These are phyloP conservation scores for Lethocerus indicus DNA, from an alignment of 1,140 invertebrate genomes.

Conservation along the genomic window DNA sequence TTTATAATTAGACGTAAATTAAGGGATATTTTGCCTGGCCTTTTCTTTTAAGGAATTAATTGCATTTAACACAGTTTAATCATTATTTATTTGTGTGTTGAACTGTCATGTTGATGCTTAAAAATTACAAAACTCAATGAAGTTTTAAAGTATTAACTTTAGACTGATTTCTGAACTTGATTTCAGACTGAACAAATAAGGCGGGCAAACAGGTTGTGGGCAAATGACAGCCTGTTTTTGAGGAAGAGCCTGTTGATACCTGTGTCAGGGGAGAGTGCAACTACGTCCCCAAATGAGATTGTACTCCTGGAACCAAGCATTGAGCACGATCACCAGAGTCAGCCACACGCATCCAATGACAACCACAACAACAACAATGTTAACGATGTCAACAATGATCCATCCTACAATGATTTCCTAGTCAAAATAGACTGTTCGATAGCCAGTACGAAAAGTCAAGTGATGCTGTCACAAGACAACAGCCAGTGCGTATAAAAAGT, in stretches of 20 bases:
- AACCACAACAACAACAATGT: conserved; percentile 10
- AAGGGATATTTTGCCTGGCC: too few relatives aligned
- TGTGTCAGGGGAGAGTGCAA: conserved; percentile 7
- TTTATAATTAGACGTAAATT: too few relatives aligned
- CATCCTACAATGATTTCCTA: conserved; percentile 62
- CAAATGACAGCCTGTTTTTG: conserved; percentile 57
- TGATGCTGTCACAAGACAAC: conserved; percentile 56
- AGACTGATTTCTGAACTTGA: conserved; percentile 21
- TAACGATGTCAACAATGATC: conserved; percentile 32
- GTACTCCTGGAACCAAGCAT: not conserved
- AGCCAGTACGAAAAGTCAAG: conserved; percentile 65
- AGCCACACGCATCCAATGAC: conserved; percentile 1
- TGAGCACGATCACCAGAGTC: not conserved
- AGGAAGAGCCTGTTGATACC: conserved; percentile 19
- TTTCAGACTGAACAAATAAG: conserved; percentile 80
- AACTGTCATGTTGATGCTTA: not conserved
- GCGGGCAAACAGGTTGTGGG: conserved; percentile 70
- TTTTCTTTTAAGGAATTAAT: too few relatives aligned
- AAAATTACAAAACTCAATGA: not conserved
- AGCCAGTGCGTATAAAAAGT: conserved; percentile 57
- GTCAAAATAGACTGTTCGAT: conserved; percentile 74
- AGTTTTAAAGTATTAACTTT: too few relatives aligned
- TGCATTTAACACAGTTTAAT: too few relatives aligned
- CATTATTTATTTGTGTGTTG: too few relatives aligned
- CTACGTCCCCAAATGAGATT: conserved; percentile 10